These are phyloP conservation scores for Tholera decimalis DNA, from an alignment of 2,888 invertebrate species.

Conservation along the genomic window DNA sequence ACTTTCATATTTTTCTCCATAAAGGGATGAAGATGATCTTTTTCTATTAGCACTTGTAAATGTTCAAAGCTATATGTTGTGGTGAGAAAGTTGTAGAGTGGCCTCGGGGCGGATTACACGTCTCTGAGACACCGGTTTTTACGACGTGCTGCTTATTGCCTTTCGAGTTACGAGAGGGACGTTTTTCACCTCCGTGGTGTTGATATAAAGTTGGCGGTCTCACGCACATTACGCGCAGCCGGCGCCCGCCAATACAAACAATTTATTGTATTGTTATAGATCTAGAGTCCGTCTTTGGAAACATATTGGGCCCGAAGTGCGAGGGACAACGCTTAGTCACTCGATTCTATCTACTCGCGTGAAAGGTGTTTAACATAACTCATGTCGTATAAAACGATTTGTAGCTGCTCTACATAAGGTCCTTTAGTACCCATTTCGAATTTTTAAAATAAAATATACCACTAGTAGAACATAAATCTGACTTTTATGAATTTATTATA, in stretches of 20 bases:
- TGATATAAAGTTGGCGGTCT: slow-evolving; percentile 81
- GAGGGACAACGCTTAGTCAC: slow-evolving; percentile 69
- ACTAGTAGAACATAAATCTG: slow-evolving; percentile 38
- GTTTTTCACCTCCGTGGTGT: slow-evolving; percentile 81
- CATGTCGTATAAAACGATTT: slow-evolving; percentile 52
- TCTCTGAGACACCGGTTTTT: slow-evolving; percentile 73
- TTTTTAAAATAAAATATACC: slow-evolving; percentile 34
- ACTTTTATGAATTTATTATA: slow-evolving; percentile 49
- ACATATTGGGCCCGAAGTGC: slow-evolving; percentile 77
- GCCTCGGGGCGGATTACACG: slow-evolving; percentile 64
- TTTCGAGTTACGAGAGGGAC: slow-evolving; percentile 75
- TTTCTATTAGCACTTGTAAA: slow-evolving; percentile 65
- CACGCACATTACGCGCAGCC: slow-evolving; percentile 84
- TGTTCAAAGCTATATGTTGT: slow-evolving; percentile 64
- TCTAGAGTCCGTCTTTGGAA: slow-evolving; percentile 76
- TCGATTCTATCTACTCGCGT: slow-evolving; percentile 50
- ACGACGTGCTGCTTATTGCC: slow-evolving; percentile 78
- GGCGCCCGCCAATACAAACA: slow-evolving; percentile 81
- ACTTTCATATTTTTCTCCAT: slow-evolving; percentile 48
- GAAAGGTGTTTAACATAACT: slow-evolving; percentile 55
- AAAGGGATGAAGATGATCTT: slow-evolving; percentile 61
- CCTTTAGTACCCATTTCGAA: slow-evolving; percentile 32
- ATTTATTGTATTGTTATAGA: slow-evolving; percentile 88
- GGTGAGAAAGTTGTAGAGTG: slow-evolving; percentile 56
- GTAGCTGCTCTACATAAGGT: slow-evolving; percentile 30